Conservation (phyloP, 2,888 invertebrate genomes). For the Perizoma affinitatum region DNA sequence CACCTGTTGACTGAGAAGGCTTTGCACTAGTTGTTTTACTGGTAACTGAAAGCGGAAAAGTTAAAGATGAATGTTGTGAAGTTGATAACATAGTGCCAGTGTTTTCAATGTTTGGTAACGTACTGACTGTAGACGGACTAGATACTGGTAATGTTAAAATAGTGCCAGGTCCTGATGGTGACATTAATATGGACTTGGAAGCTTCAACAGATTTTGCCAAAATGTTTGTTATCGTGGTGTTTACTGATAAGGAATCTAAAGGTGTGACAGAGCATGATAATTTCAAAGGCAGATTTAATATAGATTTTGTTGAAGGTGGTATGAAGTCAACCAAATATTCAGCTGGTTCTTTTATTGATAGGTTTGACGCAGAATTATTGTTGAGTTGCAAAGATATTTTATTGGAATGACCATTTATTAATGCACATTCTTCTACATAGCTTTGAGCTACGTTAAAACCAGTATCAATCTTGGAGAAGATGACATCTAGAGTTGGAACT, state of each 20-base stretch:
- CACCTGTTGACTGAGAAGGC: background rate
- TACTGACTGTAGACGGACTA: background rate
- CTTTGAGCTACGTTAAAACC: background rate
- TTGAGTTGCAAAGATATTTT: background rate
- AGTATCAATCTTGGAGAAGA: background rate
- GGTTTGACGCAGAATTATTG: too few species aligned
- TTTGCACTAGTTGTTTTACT: background rate
- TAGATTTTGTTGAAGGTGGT: background rate
- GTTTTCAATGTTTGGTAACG: background rate
- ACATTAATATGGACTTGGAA: background rate
- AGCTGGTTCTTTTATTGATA: background rate
- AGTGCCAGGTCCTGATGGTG: background rate
- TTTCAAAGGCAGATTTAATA: slow-evolving; percentile 5
- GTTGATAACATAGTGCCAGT: background rate
- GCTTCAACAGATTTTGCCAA: background rate
- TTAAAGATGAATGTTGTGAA: background rate
- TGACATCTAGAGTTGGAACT: background rate
- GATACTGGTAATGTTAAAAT: background rate
- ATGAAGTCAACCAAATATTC: too few species aligned
- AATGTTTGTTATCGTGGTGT: too few species aligned
- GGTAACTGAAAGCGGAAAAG: slow-evolving; percentile 9
- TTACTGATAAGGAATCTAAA: background rate
- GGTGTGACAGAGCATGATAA: slow-evolving; percentile 7
- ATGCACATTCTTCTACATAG: slow-evolving; percentile 1
- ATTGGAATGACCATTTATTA: background rate